Evolutionary conservation across 2,797 vertebrate genomes (phyloP).

Genomic region (Hemibagrus guttatus): DNA sequence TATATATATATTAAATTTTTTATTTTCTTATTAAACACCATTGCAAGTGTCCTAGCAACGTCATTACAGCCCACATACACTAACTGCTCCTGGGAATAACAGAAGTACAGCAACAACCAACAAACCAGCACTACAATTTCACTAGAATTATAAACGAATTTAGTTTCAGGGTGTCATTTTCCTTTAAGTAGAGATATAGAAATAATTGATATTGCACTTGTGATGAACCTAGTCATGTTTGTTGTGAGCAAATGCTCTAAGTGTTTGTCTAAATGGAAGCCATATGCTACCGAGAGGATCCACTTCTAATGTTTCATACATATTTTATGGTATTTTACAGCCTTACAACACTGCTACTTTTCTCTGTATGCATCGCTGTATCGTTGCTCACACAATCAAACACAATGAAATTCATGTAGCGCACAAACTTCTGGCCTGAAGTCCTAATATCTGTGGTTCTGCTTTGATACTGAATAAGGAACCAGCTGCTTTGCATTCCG

Average conservation of each 20-base stretch:
- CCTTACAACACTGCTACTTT: not conserved
- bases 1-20: no score
- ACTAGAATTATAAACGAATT: not conserved
- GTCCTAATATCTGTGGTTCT: not conserved
- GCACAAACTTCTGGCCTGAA: constrained; percentile 1
- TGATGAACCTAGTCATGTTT: not conserved
- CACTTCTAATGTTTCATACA: constrained; percentile 29
- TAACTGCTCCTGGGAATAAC: not conserved
- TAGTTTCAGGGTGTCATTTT: not conserved
- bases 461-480: constrained; percentile 8
- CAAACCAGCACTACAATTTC: not conserved
- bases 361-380: not conserved
- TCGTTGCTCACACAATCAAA: not conserved
- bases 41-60: not conserved
- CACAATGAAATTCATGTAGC: not conserved
- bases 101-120: not conserved
- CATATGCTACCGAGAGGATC: not conserved
- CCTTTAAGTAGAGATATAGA: not conserved
- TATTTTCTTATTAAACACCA: no score
- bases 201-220: not conserved
- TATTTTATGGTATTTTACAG: constrained; percentile 39
- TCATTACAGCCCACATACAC: not conserved
- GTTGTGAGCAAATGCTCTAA: not conserved
- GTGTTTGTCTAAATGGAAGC: not conserved
- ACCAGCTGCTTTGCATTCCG: constrained; percentile 5